Base-by-base conservation (phyloP, 2,797 vertebrate species). In the Lerista edwardsae region DNA sequence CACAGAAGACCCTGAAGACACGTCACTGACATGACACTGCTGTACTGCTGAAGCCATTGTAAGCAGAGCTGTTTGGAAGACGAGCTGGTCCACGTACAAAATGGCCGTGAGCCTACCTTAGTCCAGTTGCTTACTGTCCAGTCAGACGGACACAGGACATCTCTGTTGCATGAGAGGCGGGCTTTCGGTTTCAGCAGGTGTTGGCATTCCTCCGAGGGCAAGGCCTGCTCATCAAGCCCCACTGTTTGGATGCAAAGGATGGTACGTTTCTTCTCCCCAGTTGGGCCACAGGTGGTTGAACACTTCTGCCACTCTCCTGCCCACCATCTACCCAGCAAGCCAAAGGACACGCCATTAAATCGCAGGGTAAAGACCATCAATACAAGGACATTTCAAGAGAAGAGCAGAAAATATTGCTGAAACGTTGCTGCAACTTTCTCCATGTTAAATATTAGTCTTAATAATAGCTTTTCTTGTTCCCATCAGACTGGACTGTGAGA, bases 241-340 rank as follows among this genome's bases (percentile, higher is more conserved):
- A 97, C 94, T 0, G 98, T 98, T 67, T 98, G 97, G 84, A 99
- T 97, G 77, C 98, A 99, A 65, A 99, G 94, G 15, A 99, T 97
- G 0, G 97, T 97, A 39, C 98, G 96, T 87, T 97, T 98, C 88
- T 97, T 97, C 82, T 97, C 90, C 3, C 98, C 98, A 0, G 95
- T 94, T 4, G 96, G 95, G 14, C 98, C 98, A 83, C 98, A 99
- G 0, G 97, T 97, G 2, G 96, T 84, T 0, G 98, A 97, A 79
- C 98, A 99, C 2, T 97, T 96, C 95, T 99, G 98, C 98, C 98
- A 99, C 71, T 98, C 97, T 2, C 98, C 98, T 82, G 97, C 95
- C 98, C 98, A 99, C 98, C 98, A 99, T 91, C 98, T 99, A 93
- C 51, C 90, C 89, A 86, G 4, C 62, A 84, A 1, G 1, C n/a